Evolutionary conservation across 2,888 invertebrate genomes (phyloP).

Genomic region (Drosophila barbarae): DNA sequence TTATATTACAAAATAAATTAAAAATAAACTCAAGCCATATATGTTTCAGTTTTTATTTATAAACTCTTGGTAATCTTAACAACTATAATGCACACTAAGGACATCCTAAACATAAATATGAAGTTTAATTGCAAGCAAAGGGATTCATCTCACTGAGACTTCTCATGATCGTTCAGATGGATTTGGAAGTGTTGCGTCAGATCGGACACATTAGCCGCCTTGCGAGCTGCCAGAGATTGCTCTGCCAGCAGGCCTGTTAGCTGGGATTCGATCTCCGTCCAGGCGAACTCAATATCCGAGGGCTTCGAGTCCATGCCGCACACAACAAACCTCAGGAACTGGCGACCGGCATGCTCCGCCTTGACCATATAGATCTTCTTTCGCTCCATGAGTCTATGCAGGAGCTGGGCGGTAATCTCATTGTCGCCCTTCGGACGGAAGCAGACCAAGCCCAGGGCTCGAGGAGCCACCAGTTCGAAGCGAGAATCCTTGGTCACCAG

Average conservation of each 20-base stretch:
- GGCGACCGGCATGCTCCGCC: conserved; percentile 84
- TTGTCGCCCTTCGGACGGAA: conserved; percentile 91
- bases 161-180: conserved; percentile 44
- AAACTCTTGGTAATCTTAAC: conserved; percentile 17
- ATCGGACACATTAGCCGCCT: conserved; percentile 47
- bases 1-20: not conserved
- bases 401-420: conserved; percentile 84
- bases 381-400: conserved; percentile 86
- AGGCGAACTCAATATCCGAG: conserved; percentile 87
- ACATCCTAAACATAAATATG: conserved; percentile 41
- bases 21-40: not conserved
- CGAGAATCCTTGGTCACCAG: conserved; percentile 85
- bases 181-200: conserved; percentile 63
- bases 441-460: conserved; percentile 91
- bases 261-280: conserved; percentile 84
- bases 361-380: conserved; percentile 91
- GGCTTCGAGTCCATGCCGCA: conserved; percentile 87
- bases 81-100: conserved; percentile 27
- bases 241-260: conserved; percentile 78
- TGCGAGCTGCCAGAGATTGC: conserved; percentile 23
- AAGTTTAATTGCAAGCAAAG: conserved; percentile 19
- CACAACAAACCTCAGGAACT: conserved; percentile 89
- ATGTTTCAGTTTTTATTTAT: conserved; percentile 23
- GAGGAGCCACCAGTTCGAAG: conserved; percentile 89
- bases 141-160: conserved; percentile 54